Conservation (phyloP, 2,113 vertebrate species). For the Neodon shergylaensis region DNA sequence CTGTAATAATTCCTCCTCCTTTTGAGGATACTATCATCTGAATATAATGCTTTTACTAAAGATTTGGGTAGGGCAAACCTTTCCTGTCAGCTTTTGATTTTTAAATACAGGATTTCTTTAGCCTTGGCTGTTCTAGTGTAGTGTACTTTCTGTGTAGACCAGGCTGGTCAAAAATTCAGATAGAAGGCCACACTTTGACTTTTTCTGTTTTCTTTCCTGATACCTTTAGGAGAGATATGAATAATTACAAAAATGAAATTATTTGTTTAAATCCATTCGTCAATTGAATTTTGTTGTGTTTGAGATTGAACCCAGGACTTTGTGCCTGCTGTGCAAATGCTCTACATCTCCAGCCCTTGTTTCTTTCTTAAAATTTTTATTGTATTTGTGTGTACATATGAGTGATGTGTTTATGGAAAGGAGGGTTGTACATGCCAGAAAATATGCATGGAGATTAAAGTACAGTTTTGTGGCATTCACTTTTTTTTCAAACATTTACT, state of each 20-base stretch:
- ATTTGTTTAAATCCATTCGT: not conserved
- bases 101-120: not conserved
- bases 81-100: not conserved
- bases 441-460: not conserved
- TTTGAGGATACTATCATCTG: not conserved
- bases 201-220: not conserved
- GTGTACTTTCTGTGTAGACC: not conserved
- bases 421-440: not conserved
- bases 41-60: not conserved
- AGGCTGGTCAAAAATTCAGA: not conserved
- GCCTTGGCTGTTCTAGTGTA: not conserved
- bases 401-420: not conserved
- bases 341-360: not conserved
- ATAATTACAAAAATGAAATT: not conserved
- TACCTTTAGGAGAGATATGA: not conserved
- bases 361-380: not conserved
- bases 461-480: not conserved
- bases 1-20: not conserved
- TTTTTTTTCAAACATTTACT: not conserved
- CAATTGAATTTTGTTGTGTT: not conserved
- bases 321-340: not conserved
- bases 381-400: not conserved
- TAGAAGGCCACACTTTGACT: not conserved
- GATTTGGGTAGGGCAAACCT: not conserved
- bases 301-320: not conserved